These are phyloP conservation scores for Tiphia femorata DNA, from an alignment of 2,888 invertebrate genomes.

Conservation along the genomic window DNA sequence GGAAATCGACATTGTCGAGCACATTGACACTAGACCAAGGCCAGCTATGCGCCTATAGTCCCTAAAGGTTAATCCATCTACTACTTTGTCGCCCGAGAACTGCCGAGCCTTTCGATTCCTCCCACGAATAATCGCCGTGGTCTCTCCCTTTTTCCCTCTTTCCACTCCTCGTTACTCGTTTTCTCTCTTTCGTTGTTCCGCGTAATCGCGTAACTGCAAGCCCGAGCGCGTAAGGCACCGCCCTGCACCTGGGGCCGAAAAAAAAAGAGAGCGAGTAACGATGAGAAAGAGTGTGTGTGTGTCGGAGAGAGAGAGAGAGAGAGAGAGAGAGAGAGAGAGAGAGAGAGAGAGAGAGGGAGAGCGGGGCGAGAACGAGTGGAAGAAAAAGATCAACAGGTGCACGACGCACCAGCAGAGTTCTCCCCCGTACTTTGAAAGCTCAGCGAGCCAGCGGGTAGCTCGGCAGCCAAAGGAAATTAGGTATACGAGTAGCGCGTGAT, in stretches of 20 bases:
- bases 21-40: slow-evolving; percentile 50
- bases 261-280: too few relatives aligned
- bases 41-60: slow-evolving; percentile 42
- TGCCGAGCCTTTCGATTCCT: slow-evolving; percentile 43
- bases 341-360: too few relatives aligned
- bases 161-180: slow-evolving; percentile 2
- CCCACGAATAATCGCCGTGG: slow-evolving; percentile 6
- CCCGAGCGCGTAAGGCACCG: slow-evolving; percentile 12
- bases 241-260: too few relatives aligned
- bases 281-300: too few relatives aligned
- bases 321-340: too few relatives aligned
- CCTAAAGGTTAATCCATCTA: slow-evolving; percentile 41
- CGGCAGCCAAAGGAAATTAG: slow-evolving; percentile 45
- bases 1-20: slow-evolving; percentile 43
- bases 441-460: slow-evolving; percentile 40
- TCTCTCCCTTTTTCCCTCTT: slow-evolving; percentile 33
- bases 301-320: not conserved
- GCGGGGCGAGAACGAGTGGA: too few relatives aligned
- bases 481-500: slow-evolving; percentile 34
- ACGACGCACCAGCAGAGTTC: slow-evolving; percentile 6
- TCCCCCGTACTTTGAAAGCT: slow-evolving; percentile 17
- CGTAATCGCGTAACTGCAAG: too few relatives aligned
- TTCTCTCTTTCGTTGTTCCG: slow-evolving; percentile 3
- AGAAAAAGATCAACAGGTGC: slow-evolving; percentile 16
- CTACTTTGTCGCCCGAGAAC: slow-evolving; percentile 39